Evolutionary conservation across 2,888 invertebrate species (phyloP).

Genomic region (Pristionchus mayeri): DNA sequence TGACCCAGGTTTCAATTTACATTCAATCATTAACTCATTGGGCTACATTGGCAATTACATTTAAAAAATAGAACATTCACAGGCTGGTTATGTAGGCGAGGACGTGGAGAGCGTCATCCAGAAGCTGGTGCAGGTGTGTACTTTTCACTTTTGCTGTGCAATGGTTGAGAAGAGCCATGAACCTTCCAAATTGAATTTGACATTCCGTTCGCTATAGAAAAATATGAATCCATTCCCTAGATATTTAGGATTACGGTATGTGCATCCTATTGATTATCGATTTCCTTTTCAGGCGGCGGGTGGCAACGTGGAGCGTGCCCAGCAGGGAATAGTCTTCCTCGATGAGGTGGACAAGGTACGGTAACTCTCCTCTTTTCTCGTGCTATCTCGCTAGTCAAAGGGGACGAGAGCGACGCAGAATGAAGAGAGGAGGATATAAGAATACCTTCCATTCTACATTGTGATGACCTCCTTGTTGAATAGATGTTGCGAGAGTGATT

Average conservation of each 20-base stretch:
- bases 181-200: background rate
- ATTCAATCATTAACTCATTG: too few species aligned
- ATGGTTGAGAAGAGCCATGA: background rate
- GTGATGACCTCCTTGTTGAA: too few species aligned
- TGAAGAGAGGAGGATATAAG: background rate
- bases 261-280: conserved; percentile 77
- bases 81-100: conserved; percentile 98
- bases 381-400: too few species aligned
- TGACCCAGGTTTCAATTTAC: conserved; percentile 76
- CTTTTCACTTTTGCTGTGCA: background rate
- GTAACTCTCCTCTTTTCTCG: too few species aligned
- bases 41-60: background rate
- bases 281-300: conserved; percentile 94
- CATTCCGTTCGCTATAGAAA: too few species aligned
- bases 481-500: too few species aligned
- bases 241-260: too few species aligned
- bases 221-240: too few species aligned
- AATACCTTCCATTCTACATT: too few species aligned
- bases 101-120: conserved; percentile 82
- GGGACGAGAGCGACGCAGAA: background rate
- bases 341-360: conserved; percentile 99
- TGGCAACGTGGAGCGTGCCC: conserved; percentile 96
- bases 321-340: conserved; percentile 96
- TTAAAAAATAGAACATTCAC: background rate
- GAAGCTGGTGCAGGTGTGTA: conserved; percentile 84